Evolutionary conservation across 2,797 vertebrate species (phyloP), one percentile per base, ranked within the genome.

Genomic region (Oryzias dopingdopingensis): DNA sequence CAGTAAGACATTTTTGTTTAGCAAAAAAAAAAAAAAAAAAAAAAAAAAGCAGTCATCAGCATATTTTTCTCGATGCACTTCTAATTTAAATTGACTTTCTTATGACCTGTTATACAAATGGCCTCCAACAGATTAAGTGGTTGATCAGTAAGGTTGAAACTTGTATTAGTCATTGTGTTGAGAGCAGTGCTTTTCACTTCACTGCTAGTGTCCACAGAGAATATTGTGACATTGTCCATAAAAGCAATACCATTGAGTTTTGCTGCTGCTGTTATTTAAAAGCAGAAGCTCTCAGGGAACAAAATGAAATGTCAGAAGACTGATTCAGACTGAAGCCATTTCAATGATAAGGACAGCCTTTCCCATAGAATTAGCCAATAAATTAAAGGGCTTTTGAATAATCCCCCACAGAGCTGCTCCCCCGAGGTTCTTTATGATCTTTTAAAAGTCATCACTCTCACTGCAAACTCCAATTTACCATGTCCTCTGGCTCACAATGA

Each of bases 301-400:
- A 67, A 74, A 83, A 87, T 86, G 71, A 86, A 83, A 87, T 85
- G 85, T 85, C 82, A 85, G 64, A 82, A 70, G 74, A 77, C 72
- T 86, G 70, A 86, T 80, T 88, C 69, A 70, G 69, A 73, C 73
- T 72, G 66, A 84, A 83, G 80, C 74, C 75, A 77, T 80, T 80
- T 69, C 67, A 81, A 86, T 87, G 88, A 89, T 89, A 86, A 90
- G 80, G 77, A 78, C 77, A 85, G 67, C 46, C 80, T 67, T 87
- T 85, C 63, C 66, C 46, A 71, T 72, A 54, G 65, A 91, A 86
- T 87, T 78, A 84, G 80, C 74, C 79, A 81, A 90, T 90, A 88
- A 85, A 91, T 92, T 88, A 88, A 85, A 89, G 84, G 57, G 60
- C 76, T 84, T 86, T 83, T 89, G 83, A 88, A 88, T 90, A 88